These are phyloP conservation scores for Urocolius indicus DNA, from an alignment of 2,113 vertebrate genomes.

Conservation along the genomic window DNA sequence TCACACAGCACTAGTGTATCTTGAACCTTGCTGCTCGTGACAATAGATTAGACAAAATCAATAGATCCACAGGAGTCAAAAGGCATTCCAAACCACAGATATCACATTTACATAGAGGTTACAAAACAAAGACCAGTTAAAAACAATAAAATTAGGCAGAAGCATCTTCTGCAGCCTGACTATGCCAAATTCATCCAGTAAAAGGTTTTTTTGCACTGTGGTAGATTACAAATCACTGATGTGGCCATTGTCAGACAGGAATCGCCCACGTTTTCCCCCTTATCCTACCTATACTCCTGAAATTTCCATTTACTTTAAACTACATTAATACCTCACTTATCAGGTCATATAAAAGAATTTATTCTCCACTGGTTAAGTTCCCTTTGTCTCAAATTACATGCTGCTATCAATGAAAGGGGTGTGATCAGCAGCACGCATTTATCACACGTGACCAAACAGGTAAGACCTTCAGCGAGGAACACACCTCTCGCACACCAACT, in stretches of 20 bases:
- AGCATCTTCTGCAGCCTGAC: background rate
- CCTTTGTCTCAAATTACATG: background rate
- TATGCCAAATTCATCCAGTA: background rate
- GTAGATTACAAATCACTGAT: background rate
- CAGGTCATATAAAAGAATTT: background rate
- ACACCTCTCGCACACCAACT: background rate
- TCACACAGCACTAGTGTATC: background rate
- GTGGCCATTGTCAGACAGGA: background rate
- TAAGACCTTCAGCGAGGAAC: background rate
- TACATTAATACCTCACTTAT: background rate
- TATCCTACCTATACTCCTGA: background rate
- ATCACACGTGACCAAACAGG: background rate
- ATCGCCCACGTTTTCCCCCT: background rate
- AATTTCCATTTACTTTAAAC: background rate
- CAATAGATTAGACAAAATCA: too few relatives aligned
- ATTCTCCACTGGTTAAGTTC: background rate
- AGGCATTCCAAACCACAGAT: background rate
- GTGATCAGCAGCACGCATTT: background rate
- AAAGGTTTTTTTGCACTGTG: background rate
- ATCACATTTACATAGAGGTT: background rate
- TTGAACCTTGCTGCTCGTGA: background rate
- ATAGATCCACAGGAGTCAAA: background rate
- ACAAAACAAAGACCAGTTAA: background rate
- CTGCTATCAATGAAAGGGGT: background rate
- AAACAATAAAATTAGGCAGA: background rate